Percentiles rank a stretch among this genome's conserved stretches.
Evolutionary conservation across 1,140 invertebrate genomes (phyloP).

Genomic region (Lordiphosa mommai): DNA sequence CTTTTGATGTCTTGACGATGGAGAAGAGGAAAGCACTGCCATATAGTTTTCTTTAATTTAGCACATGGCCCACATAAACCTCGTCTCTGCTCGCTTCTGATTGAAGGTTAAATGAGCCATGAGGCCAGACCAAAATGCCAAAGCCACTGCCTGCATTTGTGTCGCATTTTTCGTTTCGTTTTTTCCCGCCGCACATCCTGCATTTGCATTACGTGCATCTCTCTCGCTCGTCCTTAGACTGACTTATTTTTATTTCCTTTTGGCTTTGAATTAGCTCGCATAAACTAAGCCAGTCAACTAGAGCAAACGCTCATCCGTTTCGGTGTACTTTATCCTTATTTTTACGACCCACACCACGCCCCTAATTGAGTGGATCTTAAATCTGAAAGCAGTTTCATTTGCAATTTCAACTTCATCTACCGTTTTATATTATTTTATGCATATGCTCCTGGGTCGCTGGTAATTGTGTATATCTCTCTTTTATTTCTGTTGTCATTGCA

Average conservation of each 20-base stretch:
- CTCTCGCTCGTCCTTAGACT: constrained; percentile 20
- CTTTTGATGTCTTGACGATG: constrained; percentile 33
- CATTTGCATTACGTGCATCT: constrained; percentile 53
- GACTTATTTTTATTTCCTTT: constrained; percentile 67
- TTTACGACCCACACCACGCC: constrained; percentile 31
- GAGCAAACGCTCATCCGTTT: constrained; percentile 4
- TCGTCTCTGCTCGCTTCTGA: constrained; percentile 50
- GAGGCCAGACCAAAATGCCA: constrained; percentile 24
- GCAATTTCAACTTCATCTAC: constrained; percentile 31
- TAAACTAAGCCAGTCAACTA: constrained; percentile 55
- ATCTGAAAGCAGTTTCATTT: constrained; percentile 18
- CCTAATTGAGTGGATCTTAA: constrained; percentile 60
- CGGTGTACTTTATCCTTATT: constrained; percentile 16
- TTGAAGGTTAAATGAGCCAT: constrained; percentile 76
- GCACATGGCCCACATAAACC: constrained; percentile 41
- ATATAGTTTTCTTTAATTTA: constrained; percentile 56
- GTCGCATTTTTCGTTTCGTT: constrained; percentile 20
- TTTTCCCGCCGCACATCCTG: constrained; percentile 14
- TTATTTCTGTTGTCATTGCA: constrained; percentile 38
- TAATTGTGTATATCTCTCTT: constrained; percentile 27
- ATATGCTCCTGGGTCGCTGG: background rate
- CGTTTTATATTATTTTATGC: constrained; percentile 17
- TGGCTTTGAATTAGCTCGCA: constrained; percentile 60
- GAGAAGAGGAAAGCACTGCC: background rate
- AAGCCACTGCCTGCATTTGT: constrained; percentile 41